These are phyloP conservation scores for Formicarius rufipectus DNA, from an alignment of 2,113 vertebrate genomes.

Conservation along the genomic window DNA sequence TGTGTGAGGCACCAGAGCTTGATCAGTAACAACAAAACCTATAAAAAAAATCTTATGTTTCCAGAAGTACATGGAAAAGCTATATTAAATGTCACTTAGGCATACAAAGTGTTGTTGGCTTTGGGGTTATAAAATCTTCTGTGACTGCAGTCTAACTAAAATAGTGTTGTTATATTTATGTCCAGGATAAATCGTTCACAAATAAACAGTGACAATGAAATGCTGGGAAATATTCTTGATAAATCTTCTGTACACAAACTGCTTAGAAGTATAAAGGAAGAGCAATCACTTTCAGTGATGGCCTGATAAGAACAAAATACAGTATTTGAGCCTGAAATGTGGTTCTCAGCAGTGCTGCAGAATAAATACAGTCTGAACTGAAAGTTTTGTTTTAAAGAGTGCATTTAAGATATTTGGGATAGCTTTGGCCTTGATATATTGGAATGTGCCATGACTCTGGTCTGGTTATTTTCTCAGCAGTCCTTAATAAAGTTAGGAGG, in stretches of 20 bases:
- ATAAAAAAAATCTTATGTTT: background rate
- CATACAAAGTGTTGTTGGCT: background rate
- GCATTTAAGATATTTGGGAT: background rate
- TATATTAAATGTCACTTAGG: background rate
- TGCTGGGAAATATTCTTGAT: background rate
- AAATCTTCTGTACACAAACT: background rate
- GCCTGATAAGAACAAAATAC: background rate
- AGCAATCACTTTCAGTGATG: background rate
- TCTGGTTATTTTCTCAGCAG: background rate
- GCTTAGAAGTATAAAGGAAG: background rate
- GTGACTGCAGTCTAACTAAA: background rate
- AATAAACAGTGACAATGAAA: background rate
- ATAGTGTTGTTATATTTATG: background rate
- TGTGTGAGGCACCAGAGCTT: background rate
- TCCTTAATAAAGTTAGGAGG: background rate
- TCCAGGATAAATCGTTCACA: background rate
- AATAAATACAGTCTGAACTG: background rate
- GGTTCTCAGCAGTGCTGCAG: background rate
- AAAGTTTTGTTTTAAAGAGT: background rate
- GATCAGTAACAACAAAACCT: background rate
- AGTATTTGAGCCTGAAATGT: background rate
- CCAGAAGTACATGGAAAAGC: background rate
- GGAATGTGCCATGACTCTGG: background rate
- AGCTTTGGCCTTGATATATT: background rate
- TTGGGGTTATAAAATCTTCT: background rate